Base-by-base conservation (phyloP, 2,797 vertebrate species). In the Poecilia gillii region DNA sequence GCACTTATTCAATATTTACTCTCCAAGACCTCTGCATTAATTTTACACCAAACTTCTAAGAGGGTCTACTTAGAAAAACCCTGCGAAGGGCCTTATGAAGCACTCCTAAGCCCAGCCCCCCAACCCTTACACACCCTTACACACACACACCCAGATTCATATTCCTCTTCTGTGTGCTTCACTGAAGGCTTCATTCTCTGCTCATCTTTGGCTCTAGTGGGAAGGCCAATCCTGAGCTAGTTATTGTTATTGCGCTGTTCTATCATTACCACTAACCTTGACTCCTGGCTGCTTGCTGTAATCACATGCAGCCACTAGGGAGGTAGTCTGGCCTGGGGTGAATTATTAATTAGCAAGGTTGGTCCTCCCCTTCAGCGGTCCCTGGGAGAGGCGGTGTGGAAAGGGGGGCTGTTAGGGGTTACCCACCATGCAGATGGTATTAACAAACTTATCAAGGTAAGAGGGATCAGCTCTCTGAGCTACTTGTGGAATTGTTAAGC, bases 191-290 rank as follows among this genome's bases (percentile, higher is more conserved):
- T 90, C 85, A 81, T 89, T 92, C 81, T 90, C 74, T 18, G 64
- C 83, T 87, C 49, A 9, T 89, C 89, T 91, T 84, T 87, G 86
- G 89, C 90, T 92, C 80, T 76, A 90, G 93, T 93, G 93, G 91
- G 93, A 93, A 94, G 93, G 92, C 94, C 95, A 94, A 93, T 95
- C 93, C 91, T 80, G 85, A 93, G 87, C 90, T 93, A 92, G 88
- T 93, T 92, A 94, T 94, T 94, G 94, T 95, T 94, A 90, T 90
- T 93, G 85, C 70, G 78, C 86, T 45, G 85, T 83, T 89, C 92
- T 93, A 96, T 95, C 95, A 95, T 96, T 95, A 95, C 90, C 87
- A 87, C 92, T 94, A 96, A 96, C 95, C 95, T 96, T 96, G 94
- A 95, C 94, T 96, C 91, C 90, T 94, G 89, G 92, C 93, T 95